Conservation (phyloP, 1,140 invertebrate genomes). For the Heterodera schachtii region DNA sequence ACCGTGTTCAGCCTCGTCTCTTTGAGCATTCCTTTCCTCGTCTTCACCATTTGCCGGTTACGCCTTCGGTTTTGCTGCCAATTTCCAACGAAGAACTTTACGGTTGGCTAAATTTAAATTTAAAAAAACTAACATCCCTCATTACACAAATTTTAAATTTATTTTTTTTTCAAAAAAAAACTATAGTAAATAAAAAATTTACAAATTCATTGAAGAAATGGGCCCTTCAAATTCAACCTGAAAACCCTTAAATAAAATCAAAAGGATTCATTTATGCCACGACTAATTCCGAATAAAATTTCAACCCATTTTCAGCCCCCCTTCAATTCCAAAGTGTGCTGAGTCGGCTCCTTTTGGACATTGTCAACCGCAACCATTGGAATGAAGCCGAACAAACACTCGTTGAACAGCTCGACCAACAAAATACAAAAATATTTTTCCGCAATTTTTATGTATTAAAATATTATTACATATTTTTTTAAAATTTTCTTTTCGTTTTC, state of each 20-base stretch:
- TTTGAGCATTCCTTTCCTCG: background rate
- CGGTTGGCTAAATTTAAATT: too few species aligned
- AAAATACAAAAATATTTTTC: slow-evolving; percentile 16
- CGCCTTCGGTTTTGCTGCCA: background rate
- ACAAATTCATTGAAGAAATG: too few species aligned
- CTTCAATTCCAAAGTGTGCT: background rate
- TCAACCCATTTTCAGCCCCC: background rate
- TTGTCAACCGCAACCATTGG: background rate
- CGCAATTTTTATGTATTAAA: slow-evolving; percentile 15
- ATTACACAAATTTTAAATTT: too few species aligned
- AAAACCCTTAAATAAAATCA: too few species aligned
- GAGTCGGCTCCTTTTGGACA: background rate
- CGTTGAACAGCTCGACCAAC: background rate
- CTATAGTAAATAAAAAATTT: background rate
- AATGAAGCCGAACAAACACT: background rate
- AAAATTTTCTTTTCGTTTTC: background rate
- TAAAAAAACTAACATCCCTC: too few species aligned
- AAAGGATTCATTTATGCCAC: too few species aligned
- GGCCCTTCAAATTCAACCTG: too few species aligned
- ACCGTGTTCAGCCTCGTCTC: background rate
- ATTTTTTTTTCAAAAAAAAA: background rate
- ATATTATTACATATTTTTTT: background rate
- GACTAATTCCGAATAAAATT: background rate
- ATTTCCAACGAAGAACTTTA: background rate
- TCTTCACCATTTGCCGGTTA: background rate